Evolutionary conservation across 2,888 invertebrate species (phyloP), one percentile per base, ranked within the genome.

Genomic region (Apamea sordens): DNA sequence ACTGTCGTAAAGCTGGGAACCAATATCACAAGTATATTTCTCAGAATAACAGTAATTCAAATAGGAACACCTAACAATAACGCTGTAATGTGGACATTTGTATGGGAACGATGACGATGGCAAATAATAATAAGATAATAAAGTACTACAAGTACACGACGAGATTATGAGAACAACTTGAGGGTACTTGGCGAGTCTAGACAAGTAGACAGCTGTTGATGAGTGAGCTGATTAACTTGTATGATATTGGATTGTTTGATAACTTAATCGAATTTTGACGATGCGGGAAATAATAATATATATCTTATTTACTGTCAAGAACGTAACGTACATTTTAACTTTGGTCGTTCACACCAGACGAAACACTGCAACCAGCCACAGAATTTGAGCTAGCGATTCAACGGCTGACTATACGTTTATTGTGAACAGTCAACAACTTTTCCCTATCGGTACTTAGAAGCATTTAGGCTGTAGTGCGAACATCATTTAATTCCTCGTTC

Each of bases 31-130:
- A 72, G 77, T 73, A 47, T 79, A 72, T 63, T 73, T 70, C 50
- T 24, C 2, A 77, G 59, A 71, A 77, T 85, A 80, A 79, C 64
- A 63, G 59, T 81, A 69, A 76, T 69, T 82, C 79, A 73, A 76
- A 77, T 69, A 79, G 50, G 69, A 73, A 74, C 28, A 82, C 72
- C 63, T 71, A 67, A 70, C 86, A 59, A 75, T 86, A 81, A 77
- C 73, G 67, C 77, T 73, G 73, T 88, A 86, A 89, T 85, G 82
- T 73, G 70, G 59, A 63, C 76, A 89, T 89, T 89, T 79, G 77
- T 79, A 86, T 86, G 77, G 36, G 50, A 81, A 75, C 63, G 76
- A 71, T 80, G 80, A 71, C 56, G 61, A 56, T 21, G n/a, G 73
- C 69, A 68, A 83, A 78, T 81, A 84, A 82, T 78, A 73, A 80